These are phyloP conservation scores for Brachionus calyciflorus DNA, from an alignment of 1,140 invertebrate genomes.

Conservation along the genomic window DNA sequence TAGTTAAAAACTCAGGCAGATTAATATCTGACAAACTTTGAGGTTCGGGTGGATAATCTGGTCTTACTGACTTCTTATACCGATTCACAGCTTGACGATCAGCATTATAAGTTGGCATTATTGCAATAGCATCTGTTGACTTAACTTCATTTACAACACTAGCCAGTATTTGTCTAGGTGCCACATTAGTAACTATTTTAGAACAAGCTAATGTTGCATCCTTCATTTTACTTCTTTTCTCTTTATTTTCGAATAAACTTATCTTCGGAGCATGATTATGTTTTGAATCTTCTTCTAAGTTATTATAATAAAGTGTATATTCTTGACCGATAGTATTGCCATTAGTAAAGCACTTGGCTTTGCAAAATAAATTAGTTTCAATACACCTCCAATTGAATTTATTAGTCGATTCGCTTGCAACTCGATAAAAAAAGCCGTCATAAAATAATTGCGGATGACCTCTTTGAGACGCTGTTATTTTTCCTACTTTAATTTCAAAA, in stretches of 20 bases:
- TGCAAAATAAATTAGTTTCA: background rate
- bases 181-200: background rate
- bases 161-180: background rate
- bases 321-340: background rate
- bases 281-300: background rate
- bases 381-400: conserved; percentile 10
- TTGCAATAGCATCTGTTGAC: background rate
- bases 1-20: background rate
- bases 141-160: no score
- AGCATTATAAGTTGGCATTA: background rate
- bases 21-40: background rate
- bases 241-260: background rate
- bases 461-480: background rate
- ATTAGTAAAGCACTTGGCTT: background rate
- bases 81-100: background rate
- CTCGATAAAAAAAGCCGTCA: conserved; percentile 12
- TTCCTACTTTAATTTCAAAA: background rate
- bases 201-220: background rate
- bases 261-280: background rate
- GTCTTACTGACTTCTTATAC: background rate
- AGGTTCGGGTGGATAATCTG: no score
- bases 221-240: background rate
- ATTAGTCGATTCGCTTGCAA: background rate
- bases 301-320: background rate
- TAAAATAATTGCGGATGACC: background rate